A percentile compares a stretch with the other conserved stretches of the same genome.
Evolutionary conservation across 2,888 invertebrate species (phyloP).

Genomic region (Tribolium freemani): DNA sequence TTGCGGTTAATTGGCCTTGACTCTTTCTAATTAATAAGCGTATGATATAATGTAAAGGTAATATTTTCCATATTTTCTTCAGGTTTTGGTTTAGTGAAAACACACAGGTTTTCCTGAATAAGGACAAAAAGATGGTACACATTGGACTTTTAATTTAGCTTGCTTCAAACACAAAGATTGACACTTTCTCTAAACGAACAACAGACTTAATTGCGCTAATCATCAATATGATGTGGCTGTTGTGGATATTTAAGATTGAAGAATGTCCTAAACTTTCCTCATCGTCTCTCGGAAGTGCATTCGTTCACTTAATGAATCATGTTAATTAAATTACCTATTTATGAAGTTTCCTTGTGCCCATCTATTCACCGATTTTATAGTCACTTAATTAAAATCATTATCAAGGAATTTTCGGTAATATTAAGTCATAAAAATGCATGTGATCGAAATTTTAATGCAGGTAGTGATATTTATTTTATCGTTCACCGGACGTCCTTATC

Average conservation of each 20-base stretch:
- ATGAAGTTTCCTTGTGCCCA: conserved; percentile 10
- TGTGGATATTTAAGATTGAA: conserved; percentile 16
- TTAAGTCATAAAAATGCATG: conserved; percentile 36
- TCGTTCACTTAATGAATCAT: neutral
- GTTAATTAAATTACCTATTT: neutral
- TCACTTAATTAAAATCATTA: conserved; percentile 4
- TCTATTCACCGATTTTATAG: conserved; percentile 3
- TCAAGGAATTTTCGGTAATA: conserved; percentile 26
- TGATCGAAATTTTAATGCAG: conserved; percentile 40
- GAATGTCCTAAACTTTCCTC: conserved; percentile 24
- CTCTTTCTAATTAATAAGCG: conserved; percentile 22
- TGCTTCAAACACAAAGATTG: conserved; percentile 27
- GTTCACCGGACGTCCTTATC: conserved; percentile 45
- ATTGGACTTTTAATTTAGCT: conserved; percentile 1
- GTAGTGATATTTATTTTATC: conserved; percentile 38
- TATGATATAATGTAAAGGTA: conserved; percentile 15
- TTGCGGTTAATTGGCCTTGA: conserved; percentile 24
- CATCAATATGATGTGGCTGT: conserved; percentile 40
- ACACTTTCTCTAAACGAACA: conserved; percentile 37
- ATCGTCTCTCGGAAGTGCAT: neutral
- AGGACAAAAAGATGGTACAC: neutral
- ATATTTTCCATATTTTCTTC: conserved; percentile 21
- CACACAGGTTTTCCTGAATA: neutral
- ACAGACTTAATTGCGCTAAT: conserved; percentile 40
- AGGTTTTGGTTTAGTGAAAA: neutral